Evolutionary conservation across 2,888 invertebrate species (phyloP), one percentile per base, ranked within the genome.

Genomic region (Nematopogon swammerdamellus): DNA sequence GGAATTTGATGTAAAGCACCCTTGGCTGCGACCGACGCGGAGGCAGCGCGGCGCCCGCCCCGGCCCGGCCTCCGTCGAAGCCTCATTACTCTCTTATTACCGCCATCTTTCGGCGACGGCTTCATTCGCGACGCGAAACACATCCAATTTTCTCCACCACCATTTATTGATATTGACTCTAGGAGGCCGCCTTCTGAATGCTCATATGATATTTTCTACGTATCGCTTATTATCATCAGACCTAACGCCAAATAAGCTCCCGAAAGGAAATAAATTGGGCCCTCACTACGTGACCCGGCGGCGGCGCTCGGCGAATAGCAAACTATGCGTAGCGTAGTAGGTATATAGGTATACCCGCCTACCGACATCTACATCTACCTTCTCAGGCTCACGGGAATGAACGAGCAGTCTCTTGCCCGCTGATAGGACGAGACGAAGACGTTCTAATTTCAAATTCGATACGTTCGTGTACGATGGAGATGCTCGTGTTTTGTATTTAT

Each of bases 141-240:
- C 77, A 79, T 79, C 79, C 79, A 79, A 79, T 79, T 79, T 77
- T 70, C 72, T 73, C 68, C 72, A 72, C 70, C 72, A 71, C 68
- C 75, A 76, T 79, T 77, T 79, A 79, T 79, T 77, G 79, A 77
- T 79, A 79, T 79, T 77, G 79, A 77, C 51, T 77, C 68, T 57
- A 67, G 62, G 73, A 74, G 71, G 75, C 74, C 74, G 74, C 68
- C 64, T 65, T 64, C 65, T 65, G 68, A 67, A 66, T 64, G 67
- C 45, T 36, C 50, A 63, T 62, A 55, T 59, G 60, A 70, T 72
- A 69, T 69, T 67, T 36, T 65, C 60, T 66, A 57, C 66, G 70
- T 72, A 74, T 72, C 73, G 72, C 73, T 75, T 76, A 76, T 77
- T 72, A 77, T 74, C 72, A 76, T 76, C 73, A 70, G 73, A 69